Conservation (phyloP, 1,140 invertebrate genomes). For the Hypsibius dujardini region DNA sequence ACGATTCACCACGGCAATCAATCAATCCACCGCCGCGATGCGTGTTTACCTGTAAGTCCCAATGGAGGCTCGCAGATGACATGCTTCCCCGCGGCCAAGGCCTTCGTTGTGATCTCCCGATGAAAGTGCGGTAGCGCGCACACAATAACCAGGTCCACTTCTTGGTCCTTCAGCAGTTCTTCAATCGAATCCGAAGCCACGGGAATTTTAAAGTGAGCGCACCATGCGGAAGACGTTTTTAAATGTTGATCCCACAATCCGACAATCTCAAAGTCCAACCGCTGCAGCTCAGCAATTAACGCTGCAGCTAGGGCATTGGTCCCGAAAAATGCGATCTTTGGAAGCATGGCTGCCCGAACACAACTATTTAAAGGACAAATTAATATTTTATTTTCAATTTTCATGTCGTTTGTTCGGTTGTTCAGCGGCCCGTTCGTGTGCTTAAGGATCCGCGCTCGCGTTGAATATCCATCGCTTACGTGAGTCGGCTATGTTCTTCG, state of each 20-base stretch:
- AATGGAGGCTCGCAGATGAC: slow-evolving; percentile 13
- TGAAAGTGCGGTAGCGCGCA: neutral
- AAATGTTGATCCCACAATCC: slow-evolving; percentile 5
- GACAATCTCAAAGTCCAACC: neutral
- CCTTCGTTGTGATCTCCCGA: neutral
- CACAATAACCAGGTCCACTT: slow-evolving; percentile 7
- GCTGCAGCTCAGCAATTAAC: neutral
- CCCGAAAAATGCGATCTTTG: slow-evolving; percentile 1
- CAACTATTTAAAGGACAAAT: too few species aligned
- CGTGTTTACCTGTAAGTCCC: neutral
- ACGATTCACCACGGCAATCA: too few species aligned
- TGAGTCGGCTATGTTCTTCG: too few species aligned
- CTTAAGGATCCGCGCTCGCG: too few species aligned
- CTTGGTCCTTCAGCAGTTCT: neutral
- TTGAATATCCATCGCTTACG: too few species aligned
- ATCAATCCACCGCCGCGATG: too few species aligned
- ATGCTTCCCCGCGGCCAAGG: slow-evolving; percentile 12
- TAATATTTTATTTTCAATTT: too few species aligned
- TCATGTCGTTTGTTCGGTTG: too few species aligned
- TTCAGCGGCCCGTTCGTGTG: too few species aligned
- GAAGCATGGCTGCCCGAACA: slow-evolving; percentile 10
- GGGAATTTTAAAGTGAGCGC: neutral
- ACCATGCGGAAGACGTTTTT: neutral
- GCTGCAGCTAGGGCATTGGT: neutral
- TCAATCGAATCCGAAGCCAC: neutral